Evolutionary conservation across 2,888 invertebrate genomes (phyloP), one percentile per base, ranked within the genome.

Genomic region (Empis livida): DNA sequence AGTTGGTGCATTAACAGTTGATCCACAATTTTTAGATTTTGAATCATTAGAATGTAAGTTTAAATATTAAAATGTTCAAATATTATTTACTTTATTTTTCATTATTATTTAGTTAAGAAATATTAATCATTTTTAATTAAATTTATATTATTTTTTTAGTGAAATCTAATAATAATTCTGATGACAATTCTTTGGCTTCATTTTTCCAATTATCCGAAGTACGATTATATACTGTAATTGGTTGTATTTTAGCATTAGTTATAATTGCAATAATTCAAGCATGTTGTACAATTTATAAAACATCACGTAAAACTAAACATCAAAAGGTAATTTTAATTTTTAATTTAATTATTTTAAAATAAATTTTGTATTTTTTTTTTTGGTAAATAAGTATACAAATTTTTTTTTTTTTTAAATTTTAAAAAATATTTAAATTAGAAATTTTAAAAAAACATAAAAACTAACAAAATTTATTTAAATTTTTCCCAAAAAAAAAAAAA

Each of bases 241-340:
- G 84, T 9, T 86, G 89, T 56, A 81, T 91, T 48, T 80, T 77
- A 1, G 89, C 89, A 0, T 68, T 93, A 40, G 72, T 91, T 31
- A 71, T 89, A 16, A 77, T 92, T 38, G 87, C 88, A 1, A 58
- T 91, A 11, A 71, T 92, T 42, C 92, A 92, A 71, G 91, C 90
- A 0, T 79, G 73, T 44, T 89, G 90, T 62, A 91, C 90, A 2
- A 77, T 92, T 42, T 83, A 84, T 66, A 77, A 79, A 58, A 77
- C 80, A 1, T 76, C 78, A 16, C 74, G 74, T 55, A 75, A 73
- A 55, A 73, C 72, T 52, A 71, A 75, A 51, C 74, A 73, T 54
- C 77, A 78, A 61, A 86, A 87, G 82, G 87, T 86, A 75, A 71
- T 56, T 51, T 15, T 14, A 37, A 40, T 17, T 15, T 10, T 16